Percentiles rank a stretch among this genome's conserved stretches.
Conservation (phyloP, 1,140 invertebrate genomes). For the Drosophila chauvacae region DNA sequence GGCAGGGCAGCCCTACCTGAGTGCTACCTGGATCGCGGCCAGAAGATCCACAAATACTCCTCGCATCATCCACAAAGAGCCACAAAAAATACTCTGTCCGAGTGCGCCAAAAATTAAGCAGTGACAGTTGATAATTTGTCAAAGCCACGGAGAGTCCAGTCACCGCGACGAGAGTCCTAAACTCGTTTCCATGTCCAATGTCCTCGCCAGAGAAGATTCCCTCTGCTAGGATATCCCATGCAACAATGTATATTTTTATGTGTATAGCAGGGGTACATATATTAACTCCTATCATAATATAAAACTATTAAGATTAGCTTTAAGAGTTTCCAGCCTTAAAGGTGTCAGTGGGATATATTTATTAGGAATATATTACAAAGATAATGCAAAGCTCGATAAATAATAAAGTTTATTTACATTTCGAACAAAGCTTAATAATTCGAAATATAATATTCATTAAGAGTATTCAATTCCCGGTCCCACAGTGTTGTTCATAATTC, state of each 20-base stretch:
- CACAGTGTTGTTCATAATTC: background rate
- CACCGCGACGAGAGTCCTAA: constrained; percentile 38
- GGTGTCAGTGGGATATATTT: background rate
- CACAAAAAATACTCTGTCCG: constrained; percentile 56
- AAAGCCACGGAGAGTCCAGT: constrained; percentile 62
- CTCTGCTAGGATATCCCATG: background rate
- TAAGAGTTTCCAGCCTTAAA: background rate
- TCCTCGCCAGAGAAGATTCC: background rate
- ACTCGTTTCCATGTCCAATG: constrained; percentile 60
- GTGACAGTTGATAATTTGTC: constrained; percentile 83
- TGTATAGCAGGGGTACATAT: background rate
- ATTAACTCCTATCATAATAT: constrained; percentile 3
- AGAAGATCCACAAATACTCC: constrained; percentile 33
- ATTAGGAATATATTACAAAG: background rate
- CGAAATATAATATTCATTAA: background rate
- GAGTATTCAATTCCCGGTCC: constrained; percentile 5
- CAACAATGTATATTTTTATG: constrained; percentile 3
- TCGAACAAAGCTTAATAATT: background rate
- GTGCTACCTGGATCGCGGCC: constrained; percentile 37
- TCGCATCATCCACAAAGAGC: constrained; percentile 21
- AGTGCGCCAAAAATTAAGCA: constrained; percentile 82
- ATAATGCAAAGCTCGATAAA: background rate
- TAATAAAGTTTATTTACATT: background rate
- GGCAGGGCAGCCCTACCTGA: constrained; percentile 35
- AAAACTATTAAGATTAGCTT: constrained; percentile 3